Conservation (phyloP, 2,113 vertebrate species). For the Epinephelus moara region DNA sequence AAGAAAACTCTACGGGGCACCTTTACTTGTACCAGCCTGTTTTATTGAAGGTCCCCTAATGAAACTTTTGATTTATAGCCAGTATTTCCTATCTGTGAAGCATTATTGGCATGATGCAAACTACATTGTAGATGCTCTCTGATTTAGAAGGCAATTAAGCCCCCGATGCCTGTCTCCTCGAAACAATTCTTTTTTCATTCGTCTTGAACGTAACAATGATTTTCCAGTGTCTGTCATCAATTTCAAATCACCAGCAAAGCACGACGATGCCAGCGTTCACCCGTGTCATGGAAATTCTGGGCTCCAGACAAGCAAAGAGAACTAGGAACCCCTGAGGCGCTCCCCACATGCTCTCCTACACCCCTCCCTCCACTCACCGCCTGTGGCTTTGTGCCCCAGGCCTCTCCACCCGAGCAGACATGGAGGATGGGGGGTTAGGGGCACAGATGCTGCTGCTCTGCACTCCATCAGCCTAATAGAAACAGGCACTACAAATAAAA, state of each 20-base stretch:
- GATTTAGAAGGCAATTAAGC: conserved; percentile 25
- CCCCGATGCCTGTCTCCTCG: conserved; percentile 1
- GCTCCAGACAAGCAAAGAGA: conserved; percentile 49
- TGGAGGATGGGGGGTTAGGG: conserved; percentile 49
- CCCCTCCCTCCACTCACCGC: conserved; percentile 27
- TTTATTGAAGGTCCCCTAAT: background rate
- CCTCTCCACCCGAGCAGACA: conserved; percentile 52
- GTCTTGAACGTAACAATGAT: conserved; percentile 14
- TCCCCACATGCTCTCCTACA: conserved; percentile 42
- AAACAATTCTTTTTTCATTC: conserved; percentile 20
- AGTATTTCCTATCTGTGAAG: conserved; percentile 22
- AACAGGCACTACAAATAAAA: conserved; percentile 76
- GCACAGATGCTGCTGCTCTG: conserved; percentile 70
- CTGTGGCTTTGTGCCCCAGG: conserved; percentile 67
- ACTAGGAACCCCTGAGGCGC: conserved; percentile 49
- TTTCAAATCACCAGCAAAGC: conserved; percentile 47
- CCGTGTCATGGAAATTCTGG: conserved; percentile 53
- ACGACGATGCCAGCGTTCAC: conserved; percentile 38
- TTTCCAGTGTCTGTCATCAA: conserved; percentile 64
- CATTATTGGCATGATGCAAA: conserved; percentile 18
- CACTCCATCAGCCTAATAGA: conserved; percentile 70
- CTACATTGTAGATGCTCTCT: conserved; percentile 2
- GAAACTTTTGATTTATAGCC: conserved; percentile 29
- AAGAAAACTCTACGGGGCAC: no score
- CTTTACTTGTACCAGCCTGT: background rate